These are phyloP conservation scores for Cryptotermes secundus DNA, from an alignment of 1,140 invertebrate species.

Conservation along the genomic window DNA sequence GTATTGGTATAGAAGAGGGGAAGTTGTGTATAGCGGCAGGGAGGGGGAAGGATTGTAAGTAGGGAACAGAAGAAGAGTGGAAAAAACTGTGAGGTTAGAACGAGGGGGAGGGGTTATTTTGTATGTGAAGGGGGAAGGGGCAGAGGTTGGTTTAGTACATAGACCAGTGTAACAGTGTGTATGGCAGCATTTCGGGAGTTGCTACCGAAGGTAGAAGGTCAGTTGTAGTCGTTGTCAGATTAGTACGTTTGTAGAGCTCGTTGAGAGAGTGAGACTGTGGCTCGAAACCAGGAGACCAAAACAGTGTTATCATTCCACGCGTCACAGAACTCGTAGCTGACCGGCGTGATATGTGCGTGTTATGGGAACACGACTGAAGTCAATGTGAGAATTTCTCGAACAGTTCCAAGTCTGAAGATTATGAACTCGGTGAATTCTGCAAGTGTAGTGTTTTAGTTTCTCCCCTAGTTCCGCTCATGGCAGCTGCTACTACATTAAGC, in stretches of 20 bases:
- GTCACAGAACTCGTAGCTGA: too few species aligned
- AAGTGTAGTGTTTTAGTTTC: background rate
- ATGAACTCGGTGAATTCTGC: background rate
- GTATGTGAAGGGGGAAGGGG: constrained; percentile 1
- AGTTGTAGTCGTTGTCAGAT: background rate
- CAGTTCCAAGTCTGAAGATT: too few species aligned
- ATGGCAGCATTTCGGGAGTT: constrained; percentile 28
- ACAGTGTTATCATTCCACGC: too few species aligned
- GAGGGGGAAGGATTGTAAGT: background rate
- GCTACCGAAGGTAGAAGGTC: constrained; percentile 25
- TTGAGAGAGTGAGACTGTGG: background rate
- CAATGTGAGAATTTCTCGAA: background rate
- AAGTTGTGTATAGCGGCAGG: background rate
- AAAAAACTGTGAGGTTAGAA: background rate
- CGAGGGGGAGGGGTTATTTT: background rate
- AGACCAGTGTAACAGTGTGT: constrained; percentile 14
- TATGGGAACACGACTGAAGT: background rate
- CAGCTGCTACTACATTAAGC: constrained; percentile 23
- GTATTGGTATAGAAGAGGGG: background rate
- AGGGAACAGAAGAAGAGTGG: background rate
- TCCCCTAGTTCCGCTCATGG: background rate
- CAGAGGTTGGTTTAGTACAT: constrained; percentile 23
- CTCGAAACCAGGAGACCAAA: too few species aligned
- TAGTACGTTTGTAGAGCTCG: background rate
- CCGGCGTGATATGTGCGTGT: background rate